These are phyloP conservation scores for Synanthedon formicaeformis DNA, from an alignment of 2,888 invertebrate species.

Conservation along the genomic window DNA sequence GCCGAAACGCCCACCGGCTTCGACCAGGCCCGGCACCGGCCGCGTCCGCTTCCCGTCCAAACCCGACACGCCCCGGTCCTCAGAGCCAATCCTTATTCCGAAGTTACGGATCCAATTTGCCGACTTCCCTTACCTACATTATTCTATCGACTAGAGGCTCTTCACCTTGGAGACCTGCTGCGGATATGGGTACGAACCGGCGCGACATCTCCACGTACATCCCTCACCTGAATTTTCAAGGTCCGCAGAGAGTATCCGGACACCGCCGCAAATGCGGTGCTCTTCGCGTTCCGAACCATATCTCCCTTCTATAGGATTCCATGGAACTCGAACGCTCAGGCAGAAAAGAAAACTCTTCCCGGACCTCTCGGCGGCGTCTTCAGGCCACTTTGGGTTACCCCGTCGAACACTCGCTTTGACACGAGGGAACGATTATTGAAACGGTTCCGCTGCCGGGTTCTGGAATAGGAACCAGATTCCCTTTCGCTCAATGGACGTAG, in stretches of 20 bases:
- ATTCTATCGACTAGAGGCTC: slow-evolving; percentile 1
- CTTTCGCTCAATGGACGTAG: neutral
- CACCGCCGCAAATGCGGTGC: neutral
- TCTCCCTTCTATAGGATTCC: neutral
- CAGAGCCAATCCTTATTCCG: neutral
- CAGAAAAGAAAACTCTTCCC: neutral
- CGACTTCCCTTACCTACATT: slow-evolving; percentile 1
- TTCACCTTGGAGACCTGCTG: neutral
- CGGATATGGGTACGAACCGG: neutral
- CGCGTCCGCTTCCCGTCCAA: slow-evolving; percentile 1
- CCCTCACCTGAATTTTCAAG: neutral
- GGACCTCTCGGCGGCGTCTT: neutral
- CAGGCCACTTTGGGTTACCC: neutral
- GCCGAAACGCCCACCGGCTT: neutral
- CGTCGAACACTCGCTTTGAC: neutral
- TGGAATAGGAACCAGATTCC: neutral
- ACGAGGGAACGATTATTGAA: neutral
- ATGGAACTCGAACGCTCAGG: neutral
- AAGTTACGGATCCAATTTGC: slow-evolving; percentile 1
- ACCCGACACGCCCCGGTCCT: slow-evolving; percentile 1
- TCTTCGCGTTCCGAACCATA: neutral
- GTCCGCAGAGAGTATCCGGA: neutral
- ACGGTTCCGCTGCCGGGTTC: neutral
- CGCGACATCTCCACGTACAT: neutral
- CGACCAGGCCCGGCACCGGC: slow-evolving; percentile 1